Evolutionary conservation across 1,140 invertebrate species (phyloP), one percentile per base, ranked within the genome.

Genomic region (Akabosia matsudoensis): DNA sequence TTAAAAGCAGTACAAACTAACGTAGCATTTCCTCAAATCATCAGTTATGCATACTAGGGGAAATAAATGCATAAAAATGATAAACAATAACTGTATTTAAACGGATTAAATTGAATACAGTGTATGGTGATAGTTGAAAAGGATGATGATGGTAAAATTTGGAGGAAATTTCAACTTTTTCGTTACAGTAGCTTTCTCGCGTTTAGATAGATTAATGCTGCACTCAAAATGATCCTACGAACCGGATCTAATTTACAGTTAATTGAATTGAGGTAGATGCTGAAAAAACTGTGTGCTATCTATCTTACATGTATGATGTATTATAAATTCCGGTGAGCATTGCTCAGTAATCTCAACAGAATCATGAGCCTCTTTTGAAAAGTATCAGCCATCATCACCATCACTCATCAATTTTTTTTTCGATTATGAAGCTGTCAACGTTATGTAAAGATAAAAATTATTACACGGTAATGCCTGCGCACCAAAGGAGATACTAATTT

Each of bases 351-450:
- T n/a, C n/a, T n/a, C n/a, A n/a, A n/a, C n/a, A 67, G 22, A 67
- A 30, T 30, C 61, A 67, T 30, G 4, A 24, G 28, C 22, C 61
- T 67, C 28, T 67, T 31, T 13, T 30, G 28, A n/a, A n/a, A n/a
- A n/a, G n/a, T 61, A 61, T 61, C 54, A 61, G 54, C 30, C 61
- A 67, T 61, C 24, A n/a, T 7, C 54, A 61, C 24, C 54, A 14
- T 61, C 54, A 61, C 24, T 61, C 54, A 61, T 67, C 61, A 67
- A n/a, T n/a, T 22, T 10, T 67, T 67, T 67, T 31, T 67, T 67
- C 28, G 7, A 67, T 67, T 67, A 67, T 67, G 30, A 67, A 67
- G 24, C 30, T 67, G 61, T 67, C 61, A 67, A 30, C 61, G n/a
- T n/a, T 13, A 67, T 4, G 24, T 31, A 13, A 31, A 30, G 61